Base-by-base conservation (phyloP, 2,888 invertebrate genomes). In the Cremastinae sp. region DNA sequence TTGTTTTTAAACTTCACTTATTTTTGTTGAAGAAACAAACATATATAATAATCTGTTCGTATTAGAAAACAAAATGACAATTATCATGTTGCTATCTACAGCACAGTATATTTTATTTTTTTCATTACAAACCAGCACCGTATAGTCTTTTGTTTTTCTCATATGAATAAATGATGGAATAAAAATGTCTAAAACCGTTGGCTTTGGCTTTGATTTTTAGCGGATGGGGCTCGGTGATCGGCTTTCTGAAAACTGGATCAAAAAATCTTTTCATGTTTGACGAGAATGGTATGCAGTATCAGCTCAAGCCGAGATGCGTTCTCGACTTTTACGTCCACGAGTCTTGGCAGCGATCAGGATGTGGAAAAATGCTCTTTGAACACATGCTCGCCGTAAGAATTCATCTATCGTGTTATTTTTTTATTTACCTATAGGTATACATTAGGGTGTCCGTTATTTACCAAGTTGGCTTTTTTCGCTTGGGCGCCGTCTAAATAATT, bases 261-360 rank as follows among this genome's bases (percentile, higher is more conserved):
- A 98, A 98, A 91, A 95, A 95, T 85, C 91, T 99, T 64, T 99
- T 96, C 91, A 92, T 98, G 62, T 94, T 94, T 88, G 95, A 96
- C 88, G 91, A 92, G 82, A 89, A 91, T 66, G 94, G 94, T 12
- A 90, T 91, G 58, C 94, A 95, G 81, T 94, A 94, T 87, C 96
- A 97, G 89, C 92, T 96, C 72, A 93, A 95, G 79, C 95, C 97
- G 0, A 91, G 96, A 10, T 98, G 98, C 89, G 93, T 98, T 70
- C 92, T 99, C 58, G 98, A 99, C 90, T 98, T 99, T 91, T 99
- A 95, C 90, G 93, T 99, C 20, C 93, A 96, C 85, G 95, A 95
- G 87, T 93, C 95, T 1, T 92, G 93, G 55, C 98, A 98, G 90
- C 93, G 98, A 68, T 93, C 93, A 87, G 98, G 98, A 1, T 92